Conservation (phyloP, 2,113 vertebrate species). For the Athene noctua region DNA sequence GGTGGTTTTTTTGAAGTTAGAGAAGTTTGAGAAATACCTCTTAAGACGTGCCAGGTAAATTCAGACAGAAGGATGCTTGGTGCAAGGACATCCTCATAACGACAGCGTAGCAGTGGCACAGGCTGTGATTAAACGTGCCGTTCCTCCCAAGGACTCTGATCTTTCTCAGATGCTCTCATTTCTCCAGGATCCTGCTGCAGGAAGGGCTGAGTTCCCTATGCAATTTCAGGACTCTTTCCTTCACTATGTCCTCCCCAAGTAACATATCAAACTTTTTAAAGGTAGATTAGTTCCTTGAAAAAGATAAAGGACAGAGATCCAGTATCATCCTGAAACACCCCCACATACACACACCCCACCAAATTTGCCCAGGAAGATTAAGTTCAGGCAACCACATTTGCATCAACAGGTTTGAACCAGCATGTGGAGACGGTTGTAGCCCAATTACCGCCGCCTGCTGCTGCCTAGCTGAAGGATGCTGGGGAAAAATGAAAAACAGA, state of each 20-base stretch:
- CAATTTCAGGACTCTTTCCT: not conserved
- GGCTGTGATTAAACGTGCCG: not conserved
- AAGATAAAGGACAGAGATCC: not conserved
- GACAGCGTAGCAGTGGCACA: not conserved
- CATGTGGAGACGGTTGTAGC: not conserved
- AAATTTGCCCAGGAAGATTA: not conserved
- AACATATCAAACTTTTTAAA: not conserved
- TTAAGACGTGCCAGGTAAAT: slow-evolving; percentile 39
- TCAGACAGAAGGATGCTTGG: not conserved
- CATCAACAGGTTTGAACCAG: slow-evolving; percentile 13
- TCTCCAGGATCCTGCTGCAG: not conserved
- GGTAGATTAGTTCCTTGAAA: not conserved
- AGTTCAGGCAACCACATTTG: not conserved
- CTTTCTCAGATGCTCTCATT: not conserved
- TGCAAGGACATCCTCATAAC: not conserved
- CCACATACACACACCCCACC: too few species aligned
- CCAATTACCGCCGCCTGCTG: not conserved
- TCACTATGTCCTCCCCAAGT: not conserved
- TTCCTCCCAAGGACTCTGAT: not conserved
- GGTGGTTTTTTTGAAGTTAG: not conserved
- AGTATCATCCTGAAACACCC: not conserved
- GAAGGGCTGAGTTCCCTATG: not conserved
- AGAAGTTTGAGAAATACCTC: not conserved
- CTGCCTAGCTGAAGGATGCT: not conserved
- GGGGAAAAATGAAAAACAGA: not conserved